Conservation (phyloP, 2,888 invertebrate genomes). For the Euclidia mi region DNA sequence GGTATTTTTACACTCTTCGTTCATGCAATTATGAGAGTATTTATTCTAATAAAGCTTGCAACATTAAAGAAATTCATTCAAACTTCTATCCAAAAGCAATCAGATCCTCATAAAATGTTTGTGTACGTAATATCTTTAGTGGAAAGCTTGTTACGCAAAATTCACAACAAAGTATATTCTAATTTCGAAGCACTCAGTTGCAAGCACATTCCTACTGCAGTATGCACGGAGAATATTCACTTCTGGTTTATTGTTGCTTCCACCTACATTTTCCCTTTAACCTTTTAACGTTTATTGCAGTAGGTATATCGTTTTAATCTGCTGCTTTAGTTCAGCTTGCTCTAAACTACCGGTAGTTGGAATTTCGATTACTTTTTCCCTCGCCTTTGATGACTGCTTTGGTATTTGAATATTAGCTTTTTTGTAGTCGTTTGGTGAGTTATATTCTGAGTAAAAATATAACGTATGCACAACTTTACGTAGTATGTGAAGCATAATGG, state of each 20-base stretch:
- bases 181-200: conserved; percentile 71
- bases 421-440: neutral
- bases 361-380: conserved; percentile 32
- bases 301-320: conserved; percentile 63
- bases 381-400: conserved; percentile 29
- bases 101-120: conserved; percentile 29
- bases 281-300: conserved; percentile 62
- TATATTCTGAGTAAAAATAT: too few species aligned
- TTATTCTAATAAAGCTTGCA: too few species aligned
- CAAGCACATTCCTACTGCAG: conserved; percentile 70
- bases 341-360: conserved; percentile 41
- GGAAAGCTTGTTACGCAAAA: conserved; percentile 70
- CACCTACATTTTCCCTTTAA: conserved; percentile 53
- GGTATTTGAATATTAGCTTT: conserved; percentile 18
- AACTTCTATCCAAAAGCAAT: conserved; percentile 20
- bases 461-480: too few species aligned
- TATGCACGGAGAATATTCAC: conserved; percentile 65
- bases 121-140: conserved; percentile 28
- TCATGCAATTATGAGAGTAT: too few species aligned
- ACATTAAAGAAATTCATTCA: too few species aligned
- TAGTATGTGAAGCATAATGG: too few species aligned
- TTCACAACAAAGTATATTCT: conserved; percentile 78
- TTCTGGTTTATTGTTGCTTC: conserved; percentile 64
- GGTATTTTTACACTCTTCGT: too few species aligned
- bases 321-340: conserved; percentile 52